These are phyloP conservation scores for Apistogramma diplotaenia DNA, from an alignment of 2,113 vertebrate genomes.

Conservation along the genomic window DNA sequence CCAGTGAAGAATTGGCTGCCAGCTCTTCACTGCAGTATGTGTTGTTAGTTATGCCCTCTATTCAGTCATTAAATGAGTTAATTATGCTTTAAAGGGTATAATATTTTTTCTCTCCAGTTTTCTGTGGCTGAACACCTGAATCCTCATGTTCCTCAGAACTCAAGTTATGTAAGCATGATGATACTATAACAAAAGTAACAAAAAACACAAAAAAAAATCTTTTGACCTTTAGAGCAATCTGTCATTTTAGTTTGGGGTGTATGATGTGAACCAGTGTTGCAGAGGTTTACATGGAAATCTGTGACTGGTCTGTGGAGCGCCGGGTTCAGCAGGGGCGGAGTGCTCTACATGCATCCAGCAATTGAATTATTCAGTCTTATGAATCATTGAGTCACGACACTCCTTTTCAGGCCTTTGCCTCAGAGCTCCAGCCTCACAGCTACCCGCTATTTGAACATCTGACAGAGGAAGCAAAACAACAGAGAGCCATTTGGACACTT, in stretches of 20 bases:
- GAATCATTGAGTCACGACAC: slow-evolving; percentile 76
- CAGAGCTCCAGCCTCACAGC: slow-evolving; percentile 50
- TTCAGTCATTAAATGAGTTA: not conserved
- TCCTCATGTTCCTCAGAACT: not conserved
- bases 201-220: too few relatives aligned
- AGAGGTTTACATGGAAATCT: slow-evolving; percentile 40
- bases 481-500: slow-evolving; percentile 1
- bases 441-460: slow-evolving; percentile 43
- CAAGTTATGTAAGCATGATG: not conserved
- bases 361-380: slow-evolving; percentile 79
- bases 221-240: not conserved
- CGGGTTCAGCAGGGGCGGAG: slow-evolving; percentile 68
- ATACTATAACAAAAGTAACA: not conserved
- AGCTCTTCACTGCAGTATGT: not conserved
- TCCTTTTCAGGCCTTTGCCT: slow-evolving; percentile 67
- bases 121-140: not conserved
- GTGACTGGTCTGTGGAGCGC: slow-evolving; percentile 36
- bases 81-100: not conserved
- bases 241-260: not conserved
- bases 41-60: not conserved
- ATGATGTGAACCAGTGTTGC: slow-evolving; percentile 1
- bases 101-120: not conserved
- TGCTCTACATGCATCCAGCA: slow-evolving; percentile 70
- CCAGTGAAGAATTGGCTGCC: not conserved
- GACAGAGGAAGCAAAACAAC: slow-evolving; percentile 32